These are phyloP conservation scores for Oriolus oriolus DNA, from an alignment of 2,113 vertebrate genomes.

Conservation along the genomic window DNA sequence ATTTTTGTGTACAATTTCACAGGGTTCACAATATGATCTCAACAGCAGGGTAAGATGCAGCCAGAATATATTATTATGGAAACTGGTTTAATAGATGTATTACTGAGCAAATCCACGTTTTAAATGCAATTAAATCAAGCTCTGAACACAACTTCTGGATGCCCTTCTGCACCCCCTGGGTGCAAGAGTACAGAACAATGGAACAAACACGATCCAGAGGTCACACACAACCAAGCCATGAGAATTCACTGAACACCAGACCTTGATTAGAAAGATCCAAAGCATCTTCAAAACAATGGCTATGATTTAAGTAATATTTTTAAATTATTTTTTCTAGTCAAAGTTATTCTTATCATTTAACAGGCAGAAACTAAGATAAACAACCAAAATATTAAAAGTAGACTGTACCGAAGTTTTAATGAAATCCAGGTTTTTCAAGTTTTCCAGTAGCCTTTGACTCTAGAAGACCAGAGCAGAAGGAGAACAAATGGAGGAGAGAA, in stretches of 20 bases:
- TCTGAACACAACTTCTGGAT: not conserved
- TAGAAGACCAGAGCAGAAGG: constrained; percentile 48
- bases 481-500: not conserved
- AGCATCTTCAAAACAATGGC: not conserved
- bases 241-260: not conserved
- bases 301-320: not conserved
- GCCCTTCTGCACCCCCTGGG: not conserved
- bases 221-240: not conserved
- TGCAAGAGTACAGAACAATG: not conserved
- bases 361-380: not conserved
- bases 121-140: not conserved
- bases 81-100: not conserved
- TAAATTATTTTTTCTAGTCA: not conserved
- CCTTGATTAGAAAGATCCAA: not conserved
- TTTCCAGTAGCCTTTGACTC: constrained; percentile 88
- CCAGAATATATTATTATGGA: not conserved
- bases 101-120: not conserved
- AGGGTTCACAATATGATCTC: not conserved
- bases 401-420: constrained; percentile 88
- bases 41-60: not conserved
- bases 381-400: not conserved
- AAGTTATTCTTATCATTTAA: not conserved
- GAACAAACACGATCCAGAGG: not conserved
- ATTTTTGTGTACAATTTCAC: not conserved
- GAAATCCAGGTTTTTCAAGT: constrained; percentile 82